These are phyloP conservation scores for Chlamydotis undulata DNA, from an alignment of 2,113 vertebrate species.

Conservation along the genomic window DNA sequence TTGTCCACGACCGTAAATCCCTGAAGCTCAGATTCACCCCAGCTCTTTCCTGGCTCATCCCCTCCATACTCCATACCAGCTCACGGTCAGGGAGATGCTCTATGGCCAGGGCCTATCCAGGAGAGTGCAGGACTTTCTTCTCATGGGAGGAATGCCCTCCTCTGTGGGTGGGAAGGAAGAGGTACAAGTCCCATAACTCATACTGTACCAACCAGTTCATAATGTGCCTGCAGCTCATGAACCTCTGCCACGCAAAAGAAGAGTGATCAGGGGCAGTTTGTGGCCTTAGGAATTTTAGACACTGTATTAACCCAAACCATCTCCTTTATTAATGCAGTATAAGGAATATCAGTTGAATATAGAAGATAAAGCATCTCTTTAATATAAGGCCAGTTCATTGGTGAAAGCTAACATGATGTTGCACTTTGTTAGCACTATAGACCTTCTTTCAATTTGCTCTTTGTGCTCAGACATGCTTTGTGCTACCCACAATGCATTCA, in stretches of 20 bases:
- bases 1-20: not conserved
- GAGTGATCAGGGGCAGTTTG: accelerated
- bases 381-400: not conserved
- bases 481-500: not conserved
- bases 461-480: not conserved
- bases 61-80: not conserved
- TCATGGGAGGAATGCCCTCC: not conserved
- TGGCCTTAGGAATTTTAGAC: not conserved
- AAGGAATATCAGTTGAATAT: not conserved
- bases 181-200: not conserved
- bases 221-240: not conserved
- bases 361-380: not conserved
- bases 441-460: not conserved
- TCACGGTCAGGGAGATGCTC: not conserved
- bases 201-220: no score
- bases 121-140: not conserved
- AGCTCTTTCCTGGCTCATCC: not conserved
- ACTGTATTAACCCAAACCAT: not conserved
- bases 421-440: not conserved
- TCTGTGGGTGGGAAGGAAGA: not conserved
- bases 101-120: not conserved
- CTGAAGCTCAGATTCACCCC: not conserved
- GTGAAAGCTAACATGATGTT: not conserved
- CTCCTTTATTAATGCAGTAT: not conserved
- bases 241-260: not conserved